Base-by-base conservation (phyloP, 2,888 invertebrate species). In the Bellardia bayeri region DNA sequence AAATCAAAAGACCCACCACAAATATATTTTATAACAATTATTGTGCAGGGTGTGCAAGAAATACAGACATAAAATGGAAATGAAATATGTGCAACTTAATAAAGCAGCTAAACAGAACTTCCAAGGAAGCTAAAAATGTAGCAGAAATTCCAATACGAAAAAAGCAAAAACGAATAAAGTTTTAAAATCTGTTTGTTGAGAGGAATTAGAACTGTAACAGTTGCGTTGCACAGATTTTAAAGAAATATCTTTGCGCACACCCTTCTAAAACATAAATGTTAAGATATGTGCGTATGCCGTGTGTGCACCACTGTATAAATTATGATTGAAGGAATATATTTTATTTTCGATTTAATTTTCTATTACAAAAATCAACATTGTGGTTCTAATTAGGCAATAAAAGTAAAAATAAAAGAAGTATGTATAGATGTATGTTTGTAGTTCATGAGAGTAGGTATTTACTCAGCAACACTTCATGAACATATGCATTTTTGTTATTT, bases 311-410 rank as follows among this genome's bases (percentile, higher is more conserved):
- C n/a, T 51, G n/a, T 51, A 51, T 51, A n/a, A n/a, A 51, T 51
- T 51, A 51, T 51, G n/a, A 51, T 51, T 51, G 51, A 51, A 51
- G 4, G 51, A 51, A 51, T n/a, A 51, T 51, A n/a, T 51, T 4
- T 51, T 51, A 6, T 3, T n/a, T n/a, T 51, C 51, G 5, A n/a
- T 51, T 51, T 6, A 5, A 51, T 51, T 11, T 51, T 51, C n/a
- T n/a, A n/a, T 51, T 51, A 51, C n/a, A n/a, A 51, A 6, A n/a
- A 51, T 14, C 51, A 6, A 51, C 14, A 51, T 54, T 64, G 54
- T 64, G 40, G 7, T 72, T 82, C 66, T 74, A 82, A 82, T 82
- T 82, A 75, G 68, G 61, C 75, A 82, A 75, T 61, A 58, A 82
- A 82, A 75, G n/a, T n/a, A n/a, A n/a, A n/a, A n/a, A n/a, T n/a